phyloP scores from a whole-genome alignment of 2,797 vertebrate species.

The Oophaga sylvatica region DNA sequence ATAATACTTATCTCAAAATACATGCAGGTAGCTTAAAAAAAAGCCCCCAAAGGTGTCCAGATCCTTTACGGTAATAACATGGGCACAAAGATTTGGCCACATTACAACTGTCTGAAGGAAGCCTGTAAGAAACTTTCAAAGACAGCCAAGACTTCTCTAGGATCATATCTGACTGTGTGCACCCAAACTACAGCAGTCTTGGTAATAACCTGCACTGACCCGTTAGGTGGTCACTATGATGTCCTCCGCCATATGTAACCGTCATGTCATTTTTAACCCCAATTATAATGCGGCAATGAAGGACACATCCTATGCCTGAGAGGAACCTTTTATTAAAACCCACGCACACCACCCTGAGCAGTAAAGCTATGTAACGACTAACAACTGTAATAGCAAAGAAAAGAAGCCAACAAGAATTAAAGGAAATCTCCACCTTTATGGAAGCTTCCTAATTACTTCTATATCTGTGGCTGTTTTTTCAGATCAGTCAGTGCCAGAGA shows the following conservation, averaged over 20 bases:
- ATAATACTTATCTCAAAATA: too few species aligned
- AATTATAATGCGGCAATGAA: neutral
- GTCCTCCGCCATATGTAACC: neutral
- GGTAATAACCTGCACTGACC: neutral
- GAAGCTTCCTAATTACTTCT: neutral
- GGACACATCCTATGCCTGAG: neutral
- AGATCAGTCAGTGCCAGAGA: neutral
- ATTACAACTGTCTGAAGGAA: too few species aligned
- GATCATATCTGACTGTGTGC: too few species aligned
- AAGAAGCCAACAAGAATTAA: neutral
- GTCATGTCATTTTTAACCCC: too few species aligned
- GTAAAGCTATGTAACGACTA: neutral
- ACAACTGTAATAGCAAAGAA: neutral
- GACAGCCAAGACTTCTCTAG: too few species aligned
- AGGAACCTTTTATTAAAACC: neutral
- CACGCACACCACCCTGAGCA: neutral
- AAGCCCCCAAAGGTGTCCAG: too few species aligned
- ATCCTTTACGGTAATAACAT: too few species aligned
- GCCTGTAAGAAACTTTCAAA: too few species aligned
- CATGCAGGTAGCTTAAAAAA: too few species aligned
- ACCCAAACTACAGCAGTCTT: neutral
- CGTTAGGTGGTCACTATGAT: neutral
- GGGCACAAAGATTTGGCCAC: too few species aligned
- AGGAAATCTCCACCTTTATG: conserved; percentile 15
- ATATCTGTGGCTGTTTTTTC: neutral